Conservation (phyloP, 2,113 vertebrate species). For the Cacatua alba region DNA sequence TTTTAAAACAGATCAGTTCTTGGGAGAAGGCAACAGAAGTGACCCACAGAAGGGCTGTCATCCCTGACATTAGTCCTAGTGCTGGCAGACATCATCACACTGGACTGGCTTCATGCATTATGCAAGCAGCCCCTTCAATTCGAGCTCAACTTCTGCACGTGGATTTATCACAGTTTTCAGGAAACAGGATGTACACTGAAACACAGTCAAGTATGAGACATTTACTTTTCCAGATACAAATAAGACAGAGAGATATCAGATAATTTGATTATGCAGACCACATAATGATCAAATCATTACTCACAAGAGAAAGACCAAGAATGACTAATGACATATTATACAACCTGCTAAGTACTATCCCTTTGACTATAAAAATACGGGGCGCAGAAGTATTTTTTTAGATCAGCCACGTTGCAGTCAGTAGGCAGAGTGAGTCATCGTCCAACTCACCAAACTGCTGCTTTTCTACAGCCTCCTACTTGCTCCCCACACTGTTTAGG, state of each 20-base stretch:
- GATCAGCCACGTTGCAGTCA: constrained; percentile 78
- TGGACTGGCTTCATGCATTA: not conserved
- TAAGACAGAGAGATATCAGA: not conserved
- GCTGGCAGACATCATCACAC: not conserved
- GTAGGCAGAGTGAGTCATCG: constrained; percentile 79
- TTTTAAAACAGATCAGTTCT: not conserved
- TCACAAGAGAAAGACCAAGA: constrained; percentile 48
- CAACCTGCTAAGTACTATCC: constrained; percentile 61
- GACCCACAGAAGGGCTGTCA: not conserved
- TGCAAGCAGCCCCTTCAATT: not conserved
- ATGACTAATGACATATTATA: constrained; percentile 58
- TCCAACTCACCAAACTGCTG: constrained; percentile 62
- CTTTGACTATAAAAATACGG: constrained; percentile 61
- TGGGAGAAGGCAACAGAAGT: not conserved
- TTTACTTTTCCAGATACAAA: constrained; percentile 21
- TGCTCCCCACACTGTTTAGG: constrained; percentile 57
- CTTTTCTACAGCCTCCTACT: constrained; percentile 69
- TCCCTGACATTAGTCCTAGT: not conserved
- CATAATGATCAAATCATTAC: constrained; percentile 31
- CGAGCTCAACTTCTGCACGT: not conserved
- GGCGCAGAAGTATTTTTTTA: constrained; percentile 34
- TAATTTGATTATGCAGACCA: not conserved
- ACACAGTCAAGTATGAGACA: not conserved
- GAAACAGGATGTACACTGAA: constrained; percentile 23
- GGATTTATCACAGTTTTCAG: not conserved